Evolutionary conservation across 2,797 vertebrate genomes (phyloP).

Genomic region (Argya squamiceps): DNA sequence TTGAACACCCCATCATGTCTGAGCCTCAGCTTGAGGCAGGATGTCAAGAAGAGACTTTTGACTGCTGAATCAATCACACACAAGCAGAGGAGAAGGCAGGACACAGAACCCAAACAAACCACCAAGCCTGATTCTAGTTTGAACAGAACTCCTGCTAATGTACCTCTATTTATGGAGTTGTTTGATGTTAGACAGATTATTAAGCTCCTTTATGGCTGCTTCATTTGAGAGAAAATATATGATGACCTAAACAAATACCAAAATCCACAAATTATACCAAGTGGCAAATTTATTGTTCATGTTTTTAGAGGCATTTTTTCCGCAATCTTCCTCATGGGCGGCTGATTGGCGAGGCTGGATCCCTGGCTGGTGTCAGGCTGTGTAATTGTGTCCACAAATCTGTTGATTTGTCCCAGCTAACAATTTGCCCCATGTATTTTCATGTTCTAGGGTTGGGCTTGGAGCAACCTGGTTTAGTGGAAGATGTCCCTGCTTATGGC

Average conservation of each 20-base stretch:
- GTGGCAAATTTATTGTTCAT: constrained; percentile 11
- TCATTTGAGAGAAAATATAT: constrained; percentile 26
- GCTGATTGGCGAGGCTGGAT: not conserved
- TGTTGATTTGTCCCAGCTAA: not conserved
- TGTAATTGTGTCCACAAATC: not conserved
- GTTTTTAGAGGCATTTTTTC: not conserved
- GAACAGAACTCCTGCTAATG: not conserved
- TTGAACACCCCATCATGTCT: not conserved
- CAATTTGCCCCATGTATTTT: not conserved
- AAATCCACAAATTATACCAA: constrained; percentile 27
- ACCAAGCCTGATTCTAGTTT: not conserved
- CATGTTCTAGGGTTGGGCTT: not conserved
- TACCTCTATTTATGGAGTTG: constrained; percentile 48
- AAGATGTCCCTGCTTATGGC: not conserved
- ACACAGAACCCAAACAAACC: constrained; percentile 6
- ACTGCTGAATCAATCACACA: not conserved
- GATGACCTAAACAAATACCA: constrained; percentile 48
- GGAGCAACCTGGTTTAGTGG: not conserved
- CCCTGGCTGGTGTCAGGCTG: not conserved
- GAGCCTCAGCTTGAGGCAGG: not conserved
- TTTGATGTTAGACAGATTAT: not conserved
- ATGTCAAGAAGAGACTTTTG: not conserved
- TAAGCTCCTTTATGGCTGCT: not conserved
- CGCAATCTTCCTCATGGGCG: not conserved
- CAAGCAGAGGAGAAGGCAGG: not conserved